Evolutionary conservation across 2,797 vertebrate genomes (phyloP), one percentile per base, ranked within the genome.

Genomic region (Molossus alvarezi): DNA sequence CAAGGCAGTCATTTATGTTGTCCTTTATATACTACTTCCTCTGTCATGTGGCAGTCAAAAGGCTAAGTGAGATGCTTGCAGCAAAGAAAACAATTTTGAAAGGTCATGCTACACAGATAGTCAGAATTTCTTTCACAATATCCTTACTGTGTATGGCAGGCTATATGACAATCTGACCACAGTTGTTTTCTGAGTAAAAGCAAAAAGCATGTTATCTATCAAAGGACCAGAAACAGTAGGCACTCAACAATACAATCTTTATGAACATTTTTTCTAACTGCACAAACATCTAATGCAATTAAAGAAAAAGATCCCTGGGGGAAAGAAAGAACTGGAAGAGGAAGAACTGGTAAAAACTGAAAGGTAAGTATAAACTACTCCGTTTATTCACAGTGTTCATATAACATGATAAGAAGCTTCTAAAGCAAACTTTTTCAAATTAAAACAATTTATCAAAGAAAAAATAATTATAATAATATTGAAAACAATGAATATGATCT

Each of bases 101-200:
- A 97, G 91, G 97, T 97, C 97, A 97, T 69, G 97, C 88, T 90
- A 91, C 2, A 5, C 84, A 97, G 96, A 95, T 84, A 97, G 93
- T 90, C 48, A 91, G 80, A 96, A 97, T 69, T 89, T 88, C 95
- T 98, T 93, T 57, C 98, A 98, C 97, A 98, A 67, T 97, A 88
- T 97, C 95, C 95, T 97, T 33, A 97, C 97, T 98, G 98, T 98
- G 82, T 94, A 73, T n/a, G 82, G 91, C 60, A 97, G 90, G 94
- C 25, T n/a, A 91, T 86, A 97, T 88, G 96, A 95, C 93, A 98
- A 97, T 98, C 96, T 97, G 84, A 97, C 90, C 97, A 96, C 95
- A 98, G 97, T 62, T 73, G 96, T 97, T 94, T 97, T 97, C 97
- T 97, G 95, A 95, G 92, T 96, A 98, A 98, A 81, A 97, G 94